These are phyloP conservation scores for Passer domesticus DNA, from an alignment of 2,113 vertebrate genomes.

Conservation along the genomic window DNA sequence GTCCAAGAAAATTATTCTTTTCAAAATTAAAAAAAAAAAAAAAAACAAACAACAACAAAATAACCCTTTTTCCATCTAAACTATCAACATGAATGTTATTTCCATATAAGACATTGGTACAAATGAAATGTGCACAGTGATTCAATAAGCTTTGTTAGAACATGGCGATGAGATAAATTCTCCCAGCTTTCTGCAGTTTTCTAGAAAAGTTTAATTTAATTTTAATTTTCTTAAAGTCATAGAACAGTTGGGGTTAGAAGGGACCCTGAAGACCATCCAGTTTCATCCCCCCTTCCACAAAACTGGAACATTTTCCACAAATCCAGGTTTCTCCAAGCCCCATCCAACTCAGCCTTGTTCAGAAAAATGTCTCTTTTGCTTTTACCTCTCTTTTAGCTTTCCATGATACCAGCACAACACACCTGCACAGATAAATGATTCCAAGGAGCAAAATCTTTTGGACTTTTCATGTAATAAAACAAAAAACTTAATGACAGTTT, in stretches of 20 bases:
- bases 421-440: neutral
- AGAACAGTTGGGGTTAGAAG: neutral
- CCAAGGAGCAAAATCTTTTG: neutral
- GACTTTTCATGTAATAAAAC: neutral
- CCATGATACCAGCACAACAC: fast-evolving
- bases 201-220: neutral
- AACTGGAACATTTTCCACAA: neutral
- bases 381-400: neutral
- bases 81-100: neutral
- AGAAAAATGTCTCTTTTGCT: neutral
- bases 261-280: neutral
- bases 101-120: neutral
- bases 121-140: neutral
- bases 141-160: neutral
- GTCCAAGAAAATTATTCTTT: neutral
- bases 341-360: neutral
- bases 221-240: neutral
- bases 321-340: neutral
- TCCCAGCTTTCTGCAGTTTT: neutral
- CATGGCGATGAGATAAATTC: neutral
- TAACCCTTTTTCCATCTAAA: neutral
- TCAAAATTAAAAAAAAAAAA: neutral
- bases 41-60: too few relatives aligned
- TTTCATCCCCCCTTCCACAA: fast-evolving
- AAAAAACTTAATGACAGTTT: neutral